phyloP scores from a whole-genome alignment of 2,888 invertebrate species.

The Apeira syringaria region DNA sequence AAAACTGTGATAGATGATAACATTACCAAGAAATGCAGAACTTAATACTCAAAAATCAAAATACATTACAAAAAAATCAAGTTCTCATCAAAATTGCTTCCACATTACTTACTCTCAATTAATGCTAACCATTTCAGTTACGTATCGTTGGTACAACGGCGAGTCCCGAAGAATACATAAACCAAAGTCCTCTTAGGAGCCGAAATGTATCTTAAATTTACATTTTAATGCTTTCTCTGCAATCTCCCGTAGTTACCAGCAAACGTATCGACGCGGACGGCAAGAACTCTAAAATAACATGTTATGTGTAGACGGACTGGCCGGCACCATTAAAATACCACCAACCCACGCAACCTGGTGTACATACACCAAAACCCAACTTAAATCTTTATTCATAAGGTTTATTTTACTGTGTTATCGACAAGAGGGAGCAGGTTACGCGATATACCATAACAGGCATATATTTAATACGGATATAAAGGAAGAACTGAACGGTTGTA shows the following conservation, averaged over 20 bases:
- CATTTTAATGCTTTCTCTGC: conserved; percentile 25
- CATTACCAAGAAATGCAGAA: too few species aligned
- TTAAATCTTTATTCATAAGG: conserved; percentile 35
- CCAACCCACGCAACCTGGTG: conserved; percentile 44
- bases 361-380: conserved; percentile 37
- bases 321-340: conserved; percentile 62
- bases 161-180: neutral
- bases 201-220: conserved; percentile 15
- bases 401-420: conserved; percentile 23
- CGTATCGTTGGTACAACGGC: neutral
- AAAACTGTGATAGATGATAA: too few species aligned
- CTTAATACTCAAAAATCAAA: too few species aligned
- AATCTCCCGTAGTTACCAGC: conserved; percentile 22
- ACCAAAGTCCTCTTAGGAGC: neutral
- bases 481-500: conserved; percentile 32
- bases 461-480: conserved; percentile 40
- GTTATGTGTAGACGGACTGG: conserved; percentile 41
- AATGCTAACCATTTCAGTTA: neutral
- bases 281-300: conserved; percentile 32
- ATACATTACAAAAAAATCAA: too few species aligned
- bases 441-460: conserved; percentile 41
- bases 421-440: conserved; percentile 34
- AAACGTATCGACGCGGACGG: conserved; percentile 23
- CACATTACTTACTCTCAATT: too few species aligned
- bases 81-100: too few species aligned